A percentile compares a stretch with the other conserved stretches of the same genome.
phyloP scores from a whole-genome alignment of 2,888 invertebrate species.

The Chloroclystis v-ata region DNA sequence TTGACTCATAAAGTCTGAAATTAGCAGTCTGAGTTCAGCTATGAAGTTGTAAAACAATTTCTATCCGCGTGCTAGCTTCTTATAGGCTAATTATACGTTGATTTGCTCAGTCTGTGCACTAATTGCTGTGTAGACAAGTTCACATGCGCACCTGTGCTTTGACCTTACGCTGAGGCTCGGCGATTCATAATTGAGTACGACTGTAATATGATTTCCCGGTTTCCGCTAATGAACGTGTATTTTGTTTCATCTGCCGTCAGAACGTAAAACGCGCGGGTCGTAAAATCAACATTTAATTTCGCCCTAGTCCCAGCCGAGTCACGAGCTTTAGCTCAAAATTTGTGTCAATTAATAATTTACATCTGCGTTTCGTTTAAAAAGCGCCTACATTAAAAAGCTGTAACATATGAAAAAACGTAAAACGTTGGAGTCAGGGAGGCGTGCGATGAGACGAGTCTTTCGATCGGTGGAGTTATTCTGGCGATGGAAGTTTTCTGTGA shows the following conservation, averaged over 20 bases:
- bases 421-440: slow-evolving; percentile 7
- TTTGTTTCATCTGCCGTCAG: slow-evolving; percentile 69
- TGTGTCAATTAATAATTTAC: slow-evolving; percentile 59
- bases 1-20: slow-evolving; percentile 38
- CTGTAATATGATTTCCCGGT: slow-evolving; percentile 68
- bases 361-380: slow-evolving; percentile 35
- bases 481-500: slow-evolving; percentile 14
- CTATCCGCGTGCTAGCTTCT: too few species aligned
- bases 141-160: slow-evolving; percentile 30
- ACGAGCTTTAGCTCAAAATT: slow-evolving; percentile 49
- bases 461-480: slow-evolving; percentile 18
- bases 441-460: slow-evolving; percentile 23
- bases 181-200: slow-evolving; percentile 66
- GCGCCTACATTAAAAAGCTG: not conserved
- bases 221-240: slow-evolving; percentile 73
- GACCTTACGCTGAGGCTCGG: slow-evolving; percentile 43
- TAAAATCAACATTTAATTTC: slow-evolving; percentile 68
- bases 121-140: slow-evolving; percentile 36
- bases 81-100: too few species aligned
- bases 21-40: not conserved
- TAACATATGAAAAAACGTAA: too few species aligned
- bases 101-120: slow-evolving; percentile 25
- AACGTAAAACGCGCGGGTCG: slow-evolving; percentile 55
- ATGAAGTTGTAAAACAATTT: too few species aligned
- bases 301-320: slow-evolving; percentile 38